Evolutionary conservation across 2,888 invertebrate genomes (phyloP).

Genomic region (Pterostichus niger): DNA sequence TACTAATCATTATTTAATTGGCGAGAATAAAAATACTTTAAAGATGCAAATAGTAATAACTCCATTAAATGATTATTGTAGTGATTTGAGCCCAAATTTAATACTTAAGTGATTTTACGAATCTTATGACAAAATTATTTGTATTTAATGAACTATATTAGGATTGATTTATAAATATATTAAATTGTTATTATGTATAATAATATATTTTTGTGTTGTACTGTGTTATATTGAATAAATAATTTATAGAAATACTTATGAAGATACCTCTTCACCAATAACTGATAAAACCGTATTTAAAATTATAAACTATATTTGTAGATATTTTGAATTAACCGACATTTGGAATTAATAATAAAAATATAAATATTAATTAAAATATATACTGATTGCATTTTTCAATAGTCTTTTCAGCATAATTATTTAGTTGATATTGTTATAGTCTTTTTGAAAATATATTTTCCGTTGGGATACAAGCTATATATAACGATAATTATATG

Average conservation of each 20-base stretch:
- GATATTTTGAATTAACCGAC: no score
- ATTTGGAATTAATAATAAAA: no score
- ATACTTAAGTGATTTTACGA: slow-evolving; percentile 57
- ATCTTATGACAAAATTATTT: background rate
- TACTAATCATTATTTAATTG: slow-evolving; percentile 81
- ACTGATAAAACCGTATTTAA: no score
- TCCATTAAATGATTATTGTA: slow-evolving; percentile 78
- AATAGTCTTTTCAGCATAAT: no score
- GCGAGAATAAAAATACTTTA: slow-evolving; percentile 84
- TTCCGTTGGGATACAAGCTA: no score
- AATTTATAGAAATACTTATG: background rate
- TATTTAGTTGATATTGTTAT: no score
- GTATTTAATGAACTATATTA: slow-evolving; percentile 47
- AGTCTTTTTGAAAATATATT: no score
- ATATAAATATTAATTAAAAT: no score
- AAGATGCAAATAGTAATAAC: slow-evolving; percentile 89
- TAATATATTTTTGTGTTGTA: slow-evolving; percentile 35
- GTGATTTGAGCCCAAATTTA: slow-evolving; percentile 58
- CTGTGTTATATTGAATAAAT: slow-evolving; percentile 2
- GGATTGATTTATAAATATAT: slow-evolving; percentile 49
- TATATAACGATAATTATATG: no score
- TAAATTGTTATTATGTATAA: slow-evolving; percentile 27
- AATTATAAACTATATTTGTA: no score
- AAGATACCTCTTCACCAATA: no score
- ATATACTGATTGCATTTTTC: no score